phyloP scores from a whole-genome alignment of 2,888 invertebrate species.

The Notocelia uddmanniana region DNA sequence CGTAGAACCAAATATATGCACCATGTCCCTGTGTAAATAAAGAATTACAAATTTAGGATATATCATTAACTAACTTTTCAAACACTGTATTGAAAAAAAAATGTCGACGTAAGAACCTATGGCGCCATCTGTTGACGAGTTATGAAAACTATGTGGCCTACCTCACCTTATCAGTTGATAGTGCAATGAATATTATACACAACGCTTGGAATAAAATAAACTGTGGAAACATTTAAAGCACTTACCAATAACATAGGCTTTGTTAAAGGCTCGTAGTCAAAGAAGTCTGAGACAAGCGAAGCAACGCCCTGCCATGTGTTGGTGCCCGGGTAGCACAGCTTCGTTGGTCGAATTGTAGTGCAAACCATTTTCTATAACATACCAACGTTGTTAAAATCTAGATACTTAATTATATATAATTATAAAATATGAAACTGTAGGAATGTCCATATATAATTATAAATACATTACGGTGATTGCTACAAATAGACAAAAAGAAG shows the following conservation, averaged over 20 bases:
- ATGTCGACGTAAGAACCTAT: constrained; percentile 20
- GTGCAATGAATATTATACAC: background rate
- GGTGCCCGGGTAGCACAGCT: constrained; percentile 89
- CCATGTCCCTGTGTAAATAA: no score
- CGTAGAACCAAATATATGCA: no score
- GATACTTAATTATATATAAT: no score
- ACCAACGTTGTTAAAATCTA: background rate
- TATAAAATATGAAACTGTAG: no score
- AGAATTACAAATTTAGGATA: background rate
- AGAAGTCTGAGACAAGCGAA: constrained; percentile 91
- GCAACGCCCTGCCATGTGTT: constrained; percentile 90
- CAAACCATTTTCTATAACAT: constrained; percentile 94
- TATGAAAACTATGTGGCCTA: constrained; percentile 13
- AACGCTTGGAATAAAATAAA: background rate
- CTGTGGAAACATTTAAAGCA: constrained; percentile 55
- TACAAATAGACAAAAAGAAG: no score
- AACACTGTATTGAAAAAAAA: background rate
- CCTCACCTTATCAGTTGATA: background rate
- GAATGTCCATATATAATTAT: background rate
- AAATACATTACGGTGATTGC: background rate
- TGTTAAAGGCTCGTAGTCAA: constrained; percentile 90
- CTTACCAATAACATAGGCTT: constrained; percentile 89
- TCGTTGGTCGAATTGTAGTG: constrained; percentile 92
- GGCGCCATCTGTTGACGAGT: constrained; percentile 59
- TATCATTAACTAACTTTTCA: background rate